Percentiles rank a stretch among this genome's conserved stretches.
These are phyloP conservation scores for Labeo catla DNA, from an alignment of 2,113 vertebrate genomes.

Conservation along the genomic window DNA sequence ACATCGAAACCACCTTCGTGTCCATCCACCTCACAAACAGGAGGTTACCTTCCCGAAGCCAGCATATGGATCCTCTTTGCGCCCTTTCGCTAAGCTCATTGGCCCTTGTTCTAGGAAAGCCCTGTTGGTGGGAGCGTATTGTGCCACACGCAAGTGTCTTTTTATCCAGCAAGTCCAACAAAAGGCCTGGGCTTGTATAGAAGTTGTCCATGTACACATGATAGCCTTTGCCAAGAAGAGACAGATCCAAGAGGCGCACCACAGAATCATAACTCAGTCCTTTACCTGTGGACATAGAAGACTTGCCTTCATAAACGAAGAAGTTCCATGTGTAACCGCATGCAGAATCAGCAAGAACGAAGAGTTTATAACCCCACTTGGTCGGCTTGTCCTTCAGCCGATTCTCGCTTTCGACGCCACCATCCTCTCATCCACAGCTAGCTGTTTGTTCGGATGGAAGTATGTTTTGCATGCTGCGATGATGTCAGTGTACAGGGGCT, in stretches of 20 bases:
- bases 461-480: not conserved
- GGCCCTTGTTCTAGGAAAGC: not conserved
- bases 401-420: not conserved
- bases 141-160: not conserved
- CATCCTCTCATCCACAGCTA: not conserved
- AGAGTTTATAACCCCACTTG: not conserved
- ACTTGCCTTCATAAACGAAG: not conserved
- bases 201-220: not conserved
- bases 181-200: constrained; percentile 2
- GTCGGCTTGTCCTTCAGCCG: not conserved
- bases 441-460: not conserved
- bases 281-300: not conserved
- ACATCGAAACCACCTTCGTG: not conserved
- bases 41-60: not conserved
- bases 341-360: not conserved
- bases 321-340: not conserved
- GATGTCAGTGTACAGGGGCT: not conserved
- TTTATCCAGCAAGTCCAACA: constrained; percentile 1
- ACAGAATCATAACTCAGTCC: not conserved
- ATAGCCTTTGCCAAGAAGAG: not conserved
- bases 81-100: not conserved
- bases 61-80: not conserved
- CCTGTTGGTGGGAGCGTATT: not conserved
- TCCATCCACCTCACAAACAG: constrained; percentile 7
- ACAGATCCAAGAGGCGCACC: not conserved